Percentiles rank a stretch among this genome's conserved stretches.
phyloP scores from a whole-genome alignment of 2,888 invertebrate genomes.

The Tinea semifulvella region DNA sequence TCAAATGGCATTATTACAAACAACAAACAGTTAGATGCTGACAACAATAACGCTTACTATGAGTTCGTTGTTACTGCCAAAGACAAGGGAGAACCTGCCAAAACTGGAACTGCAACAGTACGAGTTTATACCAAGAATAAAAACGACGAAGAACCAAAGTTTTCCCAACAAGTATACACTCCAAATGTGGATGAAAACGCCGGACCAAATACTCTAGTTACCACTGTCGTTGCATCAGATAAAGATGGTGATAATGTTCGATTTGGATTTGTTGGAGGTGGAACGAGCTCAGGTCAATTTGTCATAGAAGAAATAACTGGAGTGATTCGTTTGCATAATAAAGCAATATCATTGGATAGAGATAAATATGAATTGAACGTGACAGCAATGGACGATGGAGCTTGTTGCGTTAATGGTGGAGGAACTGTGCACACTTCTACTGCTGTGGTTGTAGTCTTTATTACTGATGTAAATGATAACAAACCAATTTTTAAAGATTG shows the following conservation, averaged over 20 bases:
- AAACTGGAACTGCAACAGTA: constrained; percentile 93
- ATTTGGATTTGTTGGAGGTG: constrained; percentile 91
- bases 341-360: constrained; percentile 85
- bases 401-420: constrained; percentile 92
- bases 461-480: constrained; percentile 97
- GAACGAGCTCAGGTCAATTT: constrained; percentile 90
- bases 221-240: constrained; percentile 96
- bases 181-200: constrained; percentile 97
- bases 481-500: constrained; percentile 97
- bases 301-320: constrained; percentile 96
- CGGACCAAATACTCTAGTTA: constrained; percentile 93
- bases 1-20: constrained; percentile 92
- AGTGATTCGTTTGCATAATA: constrained; percentile 88
- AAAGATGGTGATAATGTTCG: constrained; percentile 97
- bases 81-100: constrained; percentile 93
- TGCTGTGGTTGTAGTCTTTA: constrained; percentile 94
- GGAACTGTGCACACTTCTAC: constrained; percentile 91
- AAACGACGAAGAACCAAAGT: constrained; percentile 97
- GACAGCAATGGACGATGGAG: constrained; percentile 96
- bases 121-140: constrained; percentile 97
- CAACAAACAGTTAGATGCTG: constrained; percentile 92
- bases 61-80: constrained; percentile 94
- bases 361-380: constrained; percentile 97
- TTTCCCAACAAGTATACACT: constrained; percentile 95
- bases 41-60: constrained; percentile 96